Evolutionary conservation across 2,888 invertebrate genomes (phyloP), one percentile per base, ranked within the genome.

Genomic region (Teinopalpus imperialis): DNA sequence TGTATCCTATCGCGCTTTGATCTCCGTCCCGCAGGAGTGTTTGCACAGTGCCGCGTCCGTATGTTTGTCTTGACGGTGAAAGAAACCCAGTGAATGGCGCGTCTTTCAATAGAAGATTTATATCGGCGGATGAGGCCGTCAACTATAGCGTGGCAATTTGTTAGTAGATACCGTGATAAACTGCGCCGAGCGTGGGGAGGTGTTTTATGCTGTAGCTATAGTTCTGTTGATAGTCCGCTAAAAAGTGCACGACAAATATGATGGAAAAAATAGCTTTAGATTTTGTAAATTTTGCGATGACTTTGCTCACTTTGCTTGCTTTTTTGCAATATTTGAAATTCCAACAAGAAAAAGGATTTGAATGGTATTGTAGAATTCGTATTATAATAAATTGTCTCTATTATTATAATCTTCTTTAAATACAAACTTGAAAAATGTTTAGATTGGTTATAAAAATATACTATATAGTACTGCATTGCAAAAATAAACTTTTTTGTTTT

Each of bases 1-100:
- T 78, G 75, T 80, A 83, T 82, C 72, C 66, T 87, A 87, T 87
- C 87, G 81, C 69, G 67, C 86, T 87, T 86, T 87, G 86, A 86
- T 86, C 86, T 86, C 79, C 31, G 63, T 70, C 67, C 64, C 49
- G 53, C 54, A 52, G 72, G 76, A 85, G 86, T 83, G 85, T 86
- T 83, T 85, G 74, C 56, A 50, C 51, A 51, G 51, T 40, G 54
- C 51, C 51, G 42, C 56, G 78, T 72, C 79, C 74, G 79, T 69
- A 62, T 86, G 80, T 86, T 81, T 87, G 81, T 81, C 72, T 68
- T 48, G 50, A 53, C 65, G 63, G 68, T 83, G 82, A 85, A 86
- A 74, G 69, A 79, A 71, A 63, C 61, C 62, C 55, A 61, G 66
- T 68, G 77, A 85, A 85, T 81, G 74, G 55, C 49, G 53, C 50